These are phyloP conservation scores for Falco columbarius DNA, from an alignment of 2,797 vertebrate genomes.

Conservation along the genomic window DNA sequence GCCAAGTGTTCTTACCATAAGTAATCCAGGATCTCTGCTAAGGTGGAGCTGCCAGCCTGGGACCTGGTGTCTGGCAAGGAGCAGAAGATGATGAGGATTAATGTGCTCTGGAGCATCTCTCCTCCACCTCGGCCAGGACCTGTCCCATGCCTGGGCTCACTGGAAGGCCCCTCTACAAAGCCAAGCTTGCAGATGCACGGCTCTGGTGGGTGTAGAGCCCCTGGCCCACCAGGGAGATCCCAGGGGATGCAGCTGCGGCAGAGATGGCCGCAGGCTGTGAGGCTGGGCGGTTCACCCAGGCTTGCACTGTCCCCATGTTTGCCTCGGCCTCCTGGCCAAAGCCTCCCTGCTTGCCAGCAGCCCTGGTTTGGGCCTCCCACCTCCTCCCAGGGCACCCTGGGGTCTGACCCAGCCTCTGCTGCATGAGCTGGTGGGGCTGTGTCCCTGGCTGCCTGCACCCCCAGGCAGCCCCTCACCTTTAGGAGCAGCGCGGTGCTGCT, in stretches of 20 bases:
- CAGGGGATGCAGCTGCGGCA: too few relatives aligned
- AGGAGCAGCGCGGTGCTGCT: constrained; percentile 22
- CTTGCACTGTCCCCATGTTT: not conserved
- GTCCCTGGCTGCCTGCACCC: not conserved
- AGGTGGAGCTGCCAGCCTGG: constrained; percentile 33
- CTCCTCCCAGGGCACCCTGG: not conserved
- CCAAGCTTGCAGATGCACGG: accelerated
- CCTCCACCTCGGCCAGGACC: too few relatives aligned
- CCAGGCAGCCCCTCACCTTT: constrained; percentile 16
- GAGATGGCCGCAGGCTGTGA: not conserved
- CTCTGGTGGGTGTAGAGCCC: not conserved
- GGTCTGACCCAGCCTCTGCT: not conserved
- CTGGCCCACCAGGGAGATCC: accelerated
- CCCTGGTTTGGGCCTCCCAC: not conserved
- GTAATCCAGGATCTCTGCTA: constrained; percentile 82
- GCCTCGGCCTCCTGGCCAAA: not conserved
- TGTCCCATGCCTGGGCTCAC: not conserved
- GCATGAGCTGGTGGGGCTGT: too few relatives aligned
- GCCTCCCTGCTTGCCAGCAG: not conserved
- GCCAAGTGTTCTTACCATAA: constrained; percentile 80
- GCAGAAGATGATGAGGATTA: not conserved
- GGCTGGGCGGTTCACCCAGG: not conserved
- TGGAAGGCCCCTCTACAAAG: not conserved
- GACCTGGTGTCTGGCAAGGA: not conserved
- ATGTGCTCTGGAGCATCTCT: not conserved